Evolutionary conservation across 2,797 vertebrate species (phyloP).

Genomic region (Cheirogaleus major): DNA sequence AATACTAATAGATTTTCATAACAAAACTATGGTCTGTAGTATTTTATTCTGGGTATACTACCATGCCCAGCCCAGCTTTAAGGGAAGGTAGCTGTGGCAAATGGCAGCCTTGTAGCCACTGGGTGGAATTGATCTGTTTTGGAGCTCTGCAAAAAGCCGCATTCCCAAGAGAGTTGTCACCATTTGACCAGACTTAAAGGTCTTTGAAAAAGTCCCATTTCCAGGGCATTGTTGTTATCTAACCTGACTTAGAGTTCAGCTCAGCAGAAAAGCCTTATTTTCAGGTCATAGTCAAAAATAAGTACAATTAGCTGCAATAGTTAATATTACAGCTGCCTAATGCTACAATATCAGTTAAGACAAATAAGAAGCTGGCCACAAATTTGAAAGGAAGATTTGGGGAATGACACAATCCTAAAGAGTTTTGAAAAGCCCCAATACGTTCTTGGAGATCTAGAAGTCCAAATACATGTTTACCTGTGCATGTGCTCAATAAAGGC

Average conservation of each 20-base stretch:
- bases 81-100: background rate
- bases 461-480: background rate
- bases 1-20: background rate
- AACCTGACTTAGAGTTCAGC: background rate
- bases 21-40: background rate
- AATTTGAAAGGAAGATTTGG: background rate
- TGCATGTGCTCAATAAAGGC: background rate
- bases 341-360: background rate
- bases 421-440: background rate
- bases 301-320: background rate
- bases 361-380: background rate
- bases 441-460: background rate
- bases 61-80: background rate
- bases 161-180: background rate
- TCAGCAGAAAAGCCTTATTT: background rate
- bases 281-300: background rate
- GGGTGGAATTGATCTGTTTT: background rate
- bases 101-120: background rate
- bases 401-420: background rate
- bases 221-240: background rate
- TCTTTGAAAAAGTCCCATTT: background rate
- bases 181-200: background rate
- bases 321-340: background rate
- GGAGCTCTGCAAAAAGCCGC: background rate
- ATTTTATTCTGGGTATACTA: background rate